Evolutionary conservation across 2,888 invertebrate genomes (phyloP).

Genomic region (Pedicia rivosa): DNA sequence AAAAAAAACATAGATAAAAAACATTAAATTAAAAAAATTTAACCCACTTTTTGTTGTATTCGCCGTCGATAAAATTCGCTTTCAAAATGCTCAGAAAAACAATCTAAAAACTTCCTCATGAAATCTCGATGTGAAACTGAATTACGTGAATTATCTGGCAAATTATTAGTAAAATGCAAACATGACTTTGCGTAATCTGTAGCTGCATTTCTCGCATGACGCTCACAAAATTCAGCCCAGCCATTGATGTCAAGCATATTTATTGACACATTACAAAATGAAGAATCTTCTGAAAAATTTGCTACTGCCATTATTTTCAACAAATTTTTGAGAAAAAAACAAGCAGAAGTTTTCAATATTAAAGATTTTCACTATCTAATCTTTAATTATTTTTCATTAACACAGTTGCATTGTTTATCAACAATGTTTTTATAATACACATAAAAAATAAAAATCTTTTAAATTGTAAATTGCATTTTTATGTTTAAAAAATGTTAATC

Average conservation of each 20-base stretch:
- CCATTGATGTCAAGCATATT: conserved; percentile 20
- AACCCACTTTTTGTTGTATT: conserved; percentile 32
- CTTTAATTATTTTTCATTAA: too few species aligned
- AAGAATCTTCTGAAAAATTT: conserved; percentile 1
- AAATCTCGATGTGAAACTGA: conserved; percentile 62
- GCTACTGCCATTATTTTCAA: conserved; percentile 5
- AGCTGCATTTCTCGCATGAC: conserved; percentile 71
- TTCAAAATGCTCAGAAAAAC: conserved; percentile 74
- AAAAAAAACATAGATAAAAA: conserved; percentile 7
- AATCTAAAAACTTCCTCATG: conserved; percentile 66
- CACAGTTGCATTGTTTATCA: too few species aligned
- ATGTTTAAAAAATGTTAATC: too few species aligned
- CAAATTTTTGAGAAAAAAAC: too few species aligned
- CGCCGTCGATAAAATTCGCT: conserved; percentile 48
- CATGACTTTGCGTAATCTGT: conserved; percentile 81
- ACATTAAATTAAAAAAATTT: background rate
- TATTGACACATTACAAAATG: background rate
- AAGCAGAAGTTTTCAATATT: too few species aligned
- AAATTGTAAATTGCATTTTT: too few species aligned
- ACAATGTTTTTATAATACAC: too few species aligned
- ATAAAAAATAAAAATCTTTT: too few species aligned
- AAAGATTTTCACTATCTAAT: too few species aligned
- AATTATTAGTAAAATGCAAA: conserved; percentile 54
- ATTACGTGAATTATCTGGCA: conserved; percentile 46
- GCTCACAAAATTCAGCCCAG: conserved; percentile 76